Evolutionary conservation across 2,888 invertebrate species (phyloP).

Genomic region (Peribatodes rhomboidaria): DNA sequence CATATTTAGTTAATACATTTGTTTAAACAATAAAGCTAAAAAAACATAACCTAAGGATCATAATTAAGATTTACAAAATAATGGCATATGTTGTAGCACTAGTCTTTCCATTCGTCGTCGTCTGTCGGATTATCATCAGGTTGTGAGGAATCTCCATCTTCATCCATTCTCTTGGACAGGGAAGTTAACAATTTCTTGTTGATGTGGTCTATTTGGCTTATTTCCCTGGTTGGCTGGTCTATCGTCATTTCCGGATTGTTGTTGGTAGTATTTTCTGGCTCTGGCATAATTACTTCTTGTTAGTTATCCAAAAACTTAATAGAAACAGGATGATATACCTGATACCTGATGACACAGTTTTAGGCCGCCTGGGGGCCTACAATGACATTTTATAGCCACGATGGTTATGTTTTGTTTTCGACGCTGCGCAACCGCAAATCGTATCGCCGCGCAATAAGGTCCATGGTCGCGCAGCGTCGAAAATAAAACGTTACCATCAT

Average conservation of each 20-base stretch:
- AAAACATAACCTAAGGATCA: background rate
- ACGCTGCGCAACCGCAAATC: too few relatives aligned
- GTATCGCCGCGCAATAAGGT: too few relatives aligned
- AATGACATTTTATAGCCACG: too few relatives aligned
- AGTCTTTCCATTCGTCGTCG: slow-evolving; percentile 77
- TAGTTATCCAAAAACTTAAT: too few relatives aligned
- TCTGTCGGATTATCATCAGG: slow-evolving; percentile 65
- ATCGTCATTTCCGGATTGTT: slow-evolving; percentile 52
- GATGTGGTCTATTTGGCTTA: slow-evolving; percentile 88
- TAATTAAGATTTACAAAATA: slow-evolving; percentile 2
- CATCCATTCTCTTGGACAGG: slow-evolving; percentile 87
- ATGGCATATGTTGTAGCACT: slow-evolving; percentile 36
- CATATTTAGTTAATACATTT: too few relatives aligned
- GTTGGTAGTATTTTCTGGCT: slow-evolving; percentile 64
- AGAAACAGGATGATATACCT: too few relatives aligned
- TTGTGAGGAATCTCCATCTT: slow-evolving; percentile 64
- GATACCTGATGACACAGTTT: too few relatives aligned
- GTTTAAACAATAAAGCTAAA: too few relatives aligned
- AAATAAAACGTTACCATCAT: too few relatives aligned
- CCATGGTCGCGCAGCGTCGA: too few relatives aligned
- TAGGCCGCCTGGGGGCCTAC: too few relatives aligned
- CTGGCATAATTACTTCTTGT: slow-evolving; percentile 75
- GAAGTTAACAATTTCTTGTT: slow-evolving; percentile 89
- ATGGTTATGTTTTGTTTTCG: too few relatives aligned
- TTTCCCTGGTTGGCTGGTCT: slow-evolving; percentile 75